Base-by-base conservation (phyloP, 2,888 invertebrate species). In the Drymonia ruficornis region DNA sequence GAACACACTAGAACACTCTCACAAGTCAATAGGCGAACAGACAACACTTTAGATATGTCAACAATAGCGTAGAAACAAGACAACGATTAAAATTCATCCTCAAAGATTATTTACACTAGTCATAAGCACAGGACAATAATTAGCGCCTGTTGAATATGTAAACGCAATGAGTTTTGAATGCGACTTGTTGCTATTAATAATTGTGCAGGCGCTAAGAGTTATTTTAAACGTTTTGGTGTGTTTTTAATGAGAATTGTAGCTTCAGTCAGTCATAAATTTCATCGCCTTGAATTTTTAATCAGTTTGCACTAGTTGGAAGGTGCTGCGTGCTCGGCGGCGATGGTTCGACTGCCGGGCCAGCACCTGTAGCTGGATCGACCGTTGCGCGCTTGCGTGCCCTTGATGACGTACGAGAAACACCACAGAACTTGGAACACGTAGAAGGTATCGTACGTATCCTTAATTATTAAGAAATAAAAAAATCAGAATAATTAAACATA, bases 301-400 rank as follows among this genome's bases (percentile, higher is more conserved):
- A 19, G 36, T 52, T 54, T 56, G 44, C 45, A 46, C 43, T 51
- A 50, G 54, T 60, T 61, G 64, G 56, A 57, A 55, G 68, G 74
- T 76, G 76, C 74, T 68, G 61, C 71, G 60, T 63, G 71, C 73
- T 63, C 71, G 78, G 74, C 67, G 78, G 81, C 79, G 81, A 72
- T 78, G 70, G 72, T 73, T 55, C 75, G 83, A 90, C 91, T 91
- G 87, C 89, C 83, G 86, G 86, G 87, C 74, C 71, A 79, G 89
- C 91, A 92, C 92, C 92, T 92, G 92, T 93, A 81, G 88, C 87
- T 92, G 86, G 65, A 91, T 91, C 92, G 92, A 92, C 91, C 89
- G 80, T 77, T 52, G 77, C 86, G 91, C 92, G 92, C 93, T 72
- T 89, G 91, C 91, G 90, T 89, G 88, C 77, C 83, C 81, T 86